Percentiles rank a stretch among this genome's conserved stretches.
Evolutionary conservation across 2,888 invertebrate species (phyloP).

Genomic region (Dicyrtomina minuta): DNA sequence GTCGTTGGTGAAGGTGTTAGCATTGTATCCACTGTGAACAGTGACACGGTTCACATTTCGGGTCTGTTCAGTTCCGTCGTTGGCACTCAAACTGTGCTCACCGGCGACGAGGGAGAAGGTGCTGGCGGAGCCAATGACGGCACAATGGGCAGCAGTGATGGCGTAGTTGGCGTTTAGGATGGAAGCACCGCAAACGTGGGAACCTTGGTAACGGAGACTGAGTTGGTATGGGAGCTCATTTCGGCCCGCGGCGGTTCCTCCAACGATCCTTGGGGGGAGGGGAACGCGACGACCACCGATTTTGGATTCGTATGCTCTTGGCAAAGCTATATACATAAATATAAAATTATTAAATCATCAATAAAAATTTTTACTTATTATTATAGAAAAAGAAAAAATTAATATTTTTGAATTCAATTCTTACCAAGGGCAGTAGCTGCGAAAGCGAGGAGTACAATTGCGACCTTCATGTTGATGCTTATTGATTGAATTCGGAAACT

Average conservation of each 20-base stretch:
- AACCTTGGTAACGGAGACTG: conserved; percentile 29
- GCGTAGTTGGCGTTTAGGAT: conserved; percentile 41
- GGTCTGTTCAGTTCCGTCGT: conserved; percentile 43
- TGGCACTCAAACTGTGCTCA: conserved; percentile 39
- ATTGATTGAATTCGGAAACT: too few relatives aligned
- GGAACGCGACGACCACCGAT: too few relatives aligned
- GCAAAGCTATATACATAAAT: conserved; percentile 13
- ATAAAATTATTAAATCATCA: conserved; percentile 9
- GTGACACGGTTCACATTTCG: conserved; percentile 34
- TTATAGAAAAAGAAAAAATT: too few relatives aligned
- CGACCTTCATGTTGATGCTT: too few relatives aligned
- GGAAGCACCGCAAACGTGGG: conserved; percentile 39
- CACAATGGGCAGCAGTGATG: conserved; percentile 45
- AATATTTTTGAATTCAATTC: too few relatives aligned
- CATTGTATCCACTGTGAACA: conserved; percentile 48
- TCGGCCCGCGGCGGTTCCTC: conserved; percentile 25
- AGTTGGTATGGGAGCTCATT: conserved; percentile 41
- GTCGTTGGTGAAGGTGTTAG: conserved; percentile 50
- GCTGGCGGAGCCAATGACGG: conserved; percentile 20
- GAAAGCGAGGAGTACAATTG: too few relatives aligned
- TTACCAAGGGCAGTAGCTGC: too few relatives aligned
- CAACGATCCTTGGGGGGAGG: conserved; percentile 12
- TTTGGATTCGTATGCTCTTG: background rate
- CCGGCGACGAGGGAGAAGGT: conserved; percentile 44
- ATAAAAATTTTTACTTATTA: too few relatives aligned